A percentile compares a stretch with the other conserved stretches of the same genome.
Conservation (phyloP, 23 tunicate species). For the Halocynthia roretzi region DNA sequence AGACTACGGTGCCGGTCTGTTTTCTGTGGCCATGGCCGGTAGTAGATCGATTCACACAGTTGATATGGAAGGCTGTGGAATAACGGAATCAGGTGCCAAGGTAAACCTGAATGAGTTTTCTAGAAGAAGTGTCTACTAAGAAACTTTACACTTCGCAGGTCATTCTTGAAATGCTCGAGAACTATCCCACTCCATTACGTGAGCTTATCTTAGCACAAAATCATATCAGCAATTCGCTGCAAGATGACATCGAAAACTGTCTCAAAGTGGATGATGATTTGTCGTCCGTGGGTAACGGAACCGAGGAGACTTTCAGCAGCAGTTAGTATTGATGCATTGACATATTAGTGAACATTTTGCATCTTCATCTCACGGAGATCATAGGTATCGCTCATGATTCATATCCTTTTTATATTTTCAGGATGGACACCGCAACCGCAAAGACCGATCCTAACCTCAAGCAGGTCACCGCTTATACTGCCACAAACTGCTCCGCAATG, state of each 20-base stretch:
- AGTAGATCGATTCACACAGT: conserved; percentile 26
- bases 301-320: background rate
- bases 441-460: conserved; percentile 4
- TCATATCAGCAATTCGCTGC: conserved; percentile 10
- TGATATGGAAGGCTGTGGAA: conserved; percentile 49
- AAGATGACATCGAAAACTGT: conserved; percentile 12
- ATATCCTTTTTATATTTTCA: background rate
- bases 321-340: background rate
- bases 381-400: background rate
- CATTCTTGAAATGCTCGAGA: conserved; percentile 34
- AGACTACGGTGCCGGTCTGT: conserved; percentile 39
- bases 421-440: conserved; percentile 19
- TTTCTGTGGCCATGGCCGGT: conserved; percentile 36
- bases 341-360: background rate
- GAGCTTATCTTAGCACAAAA: conserved; percentile 31
- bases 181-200: conserved; percentile 41
- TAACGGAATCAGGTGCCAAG: conserved; percentile 35
- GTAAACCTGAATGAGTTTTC: background rate
- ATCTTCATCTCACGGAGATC: background rate
- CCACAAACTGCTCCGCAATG: background rate
- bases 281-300: background rate
- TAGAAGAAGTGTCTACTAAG: background rate
- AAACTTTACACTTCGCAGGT: conserved; percentile 6
- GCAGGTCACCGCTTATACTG: background rate
- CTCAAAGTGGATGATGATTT: conserved; percentile 1